Evolutionary conservation across 1,140 invertebrate species (phyloP).

Genomic region (Cotesia chilonis): DNA sequence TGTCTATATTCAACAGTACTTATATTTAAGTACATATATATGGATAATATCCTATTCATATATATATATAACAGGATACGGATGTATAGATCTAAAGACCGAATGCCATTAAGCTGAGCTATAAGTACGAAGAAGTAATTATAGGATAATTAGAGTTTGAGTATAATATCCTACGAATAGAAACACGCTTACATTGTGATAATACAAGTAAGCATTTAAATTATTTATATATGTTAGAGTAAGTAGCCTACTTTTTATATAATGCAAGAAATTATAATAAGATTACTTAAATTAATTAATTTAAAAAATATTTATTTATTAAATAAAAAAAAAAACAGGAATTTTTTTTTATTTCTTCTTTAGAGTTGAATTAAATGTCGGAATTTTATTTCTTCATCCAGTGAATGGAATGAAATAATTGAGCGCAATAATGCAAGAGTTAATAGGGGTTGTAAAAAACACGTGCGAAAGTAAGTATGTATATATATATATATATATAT

Average conservation of each 20-base stretch:
- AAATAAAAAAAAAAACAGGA: too few relatives aligned
- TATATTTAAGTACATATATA: neutral
- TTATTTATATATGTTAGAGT: neutral
- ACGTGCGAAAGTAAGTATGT: too few relatives aligned
- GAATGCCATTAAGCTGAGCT: neutral
- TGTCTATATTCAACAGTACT: neutral
- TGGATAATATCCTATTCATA: neutral
- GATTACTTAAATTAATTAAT: too few relatives aligned
- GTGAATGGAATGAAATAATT: too few relatives aligned
- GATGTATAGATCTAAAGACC: neutral
- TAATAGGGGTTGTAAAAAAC: too few relatives aligned
- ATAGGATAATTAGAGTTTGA: neutral
- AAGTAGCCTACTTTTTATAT: constrained; percentile 4
- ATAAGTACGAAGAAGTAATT: neutral
- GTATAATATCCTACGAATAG: neutral
- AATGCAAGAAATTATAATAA: constrained; percentile 15
- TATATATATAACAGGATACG: neutral
- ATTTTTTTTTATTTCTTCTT: too few relatives aligned
- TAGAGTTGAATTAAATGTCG: too few relatives aligned
- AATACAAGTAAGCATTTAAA: too few relatives aligned
- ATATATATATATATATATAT: too few relatives aligned
- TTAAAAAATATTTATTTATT: too few relatives aligned
- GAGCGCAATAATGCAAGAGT: too few relatives aligned
- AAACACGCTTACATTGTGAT: neutral
- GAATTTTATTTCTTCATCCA: too few relatives aligned